Evolutionary conservation across 1,140 invertebrate genomes (phyloP), one percentile per base, ranked within the genome.

Genomic region (Zaprionus davidi): DNA sequence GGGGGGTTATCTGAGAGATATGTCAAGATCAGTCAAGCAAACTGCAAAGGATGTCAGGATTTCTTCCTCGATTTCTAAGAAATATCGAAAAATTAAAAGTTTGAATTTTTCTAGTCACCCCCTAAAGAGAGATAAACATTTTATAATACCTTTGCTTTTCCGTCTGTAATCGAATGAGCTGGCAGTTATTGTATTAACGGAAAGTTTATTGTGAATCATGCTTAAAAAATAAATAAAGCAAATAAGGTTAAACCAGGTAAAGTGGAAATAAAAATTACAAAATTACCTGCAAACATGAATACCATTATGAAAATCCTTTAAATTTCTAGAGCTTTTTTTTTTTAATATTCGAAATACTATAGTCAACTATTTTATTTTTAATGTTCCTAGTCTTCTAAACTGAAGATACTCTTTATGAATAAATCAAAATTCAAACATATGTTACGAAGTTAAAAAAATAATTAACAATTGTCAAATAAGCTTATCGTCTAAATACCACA

Each of bases 201-300:
- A 51, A 51, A 51, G 46, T 51, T 51, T 51, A 5, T 22, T 12
- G 5, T 51, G 46, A 51, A 22, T 49, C 17, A 49, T 49, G 44
- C 7, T 41, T n/a, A n/a, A 41, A 13, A 34, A 11, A 34, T 31
- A 11, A 41, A 41, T 15, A 41, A 17, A 44, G 5, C 15, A 7
- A 44, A 44, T 44, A 7, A 44, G 2, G 2, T 44, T 17, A 6
- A 9, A 7, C 41, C 41, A 17, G n/a, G 2, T 44, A 17, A 44
- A 46, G 7, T 46, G 6, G n/a, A 17, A 46, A 46, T 38, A 15
- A 13, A 5, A 4, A 38, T 13, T 5, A 34, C 7, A 2, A 34
- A 34, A 31, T 31, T 31, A 31, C 28, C 28, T 9, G 28, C 2
- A 31, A 2, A 31, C 28, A 31, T 31, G 28, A 31, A 31, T 31